Conservation (phyloP, 2,797 vertebrate species). For the Thripadectes ignobilis region DNA sequence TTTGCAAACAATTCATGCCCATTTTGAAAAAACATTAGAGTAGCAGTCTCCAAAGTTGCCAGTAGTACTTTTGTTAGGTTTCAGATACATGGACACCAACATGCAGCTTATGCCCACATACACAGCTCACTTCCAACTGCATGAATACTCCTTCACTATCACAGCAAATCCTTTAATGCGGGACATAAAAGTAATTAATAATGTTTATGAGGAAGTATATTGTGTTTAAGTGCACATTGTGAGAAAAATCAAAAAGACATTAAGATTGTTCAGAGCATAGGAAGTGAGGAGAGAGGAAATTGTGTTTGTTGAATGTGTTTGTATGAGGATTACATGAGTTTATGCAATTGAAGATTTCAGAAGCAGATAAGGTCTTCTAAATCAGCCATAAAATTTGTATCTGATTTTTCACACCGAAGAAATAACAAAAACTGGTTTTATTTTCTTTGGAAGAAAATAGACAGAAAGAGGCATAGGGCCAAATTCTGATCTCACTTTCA, state of each 20-base stretch:
- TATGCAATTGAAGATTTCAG: conserved; percentile 56
- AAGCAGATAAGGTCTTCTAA: conserved; percentile 43
- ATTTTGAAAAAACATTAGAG: conserved; percentile 57
- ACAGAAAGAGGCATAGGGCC: conserved; percentile 31
- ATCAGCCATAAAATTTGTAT: conserved; percentile 52
- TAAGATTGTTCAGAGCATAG: conserved; percentile 68
- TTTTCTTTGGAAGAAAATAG: conserved; percentile 57
- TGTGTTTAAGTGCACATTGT: conserved; percentile 67
- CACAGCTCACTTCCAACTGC: conserved; percentile 17
- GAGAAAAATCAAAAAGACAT: conserved; percentile 35
- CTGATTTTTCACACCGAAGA: conserved; percentile 54
- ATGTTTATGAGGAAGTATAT: conserved; percentile 71
- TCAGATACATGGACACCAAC: neutral
- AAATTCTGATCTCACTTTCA: conserved; percentile 51
- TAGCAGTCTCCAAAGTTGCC: conserved; percentile 53
- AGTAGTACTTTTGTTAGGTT: conserved; percentile 66
- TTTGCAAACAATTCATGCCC: conserved; percentile 55
- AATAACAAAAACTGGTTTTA: conserved; percentile 51
- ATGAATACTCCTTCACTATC: conserved; percentile 57
- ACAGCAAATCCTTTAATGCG: conserved; percentile 52
- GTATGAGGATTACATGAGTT: conserved; percentile 52
- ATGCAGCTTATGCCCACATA: neutral
- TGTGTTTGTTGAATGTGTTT: conserved; percentile 68
- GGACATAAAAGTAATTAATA: conserved; percentile 63
- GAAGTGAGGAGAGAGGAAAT: conserved; percentile 11